These are phyloP conservation scores for Nothobranchius kuhntae DNA, from an alignment of 2,113 vertebrate genomes.

Conservation along the genomic window DNA sequence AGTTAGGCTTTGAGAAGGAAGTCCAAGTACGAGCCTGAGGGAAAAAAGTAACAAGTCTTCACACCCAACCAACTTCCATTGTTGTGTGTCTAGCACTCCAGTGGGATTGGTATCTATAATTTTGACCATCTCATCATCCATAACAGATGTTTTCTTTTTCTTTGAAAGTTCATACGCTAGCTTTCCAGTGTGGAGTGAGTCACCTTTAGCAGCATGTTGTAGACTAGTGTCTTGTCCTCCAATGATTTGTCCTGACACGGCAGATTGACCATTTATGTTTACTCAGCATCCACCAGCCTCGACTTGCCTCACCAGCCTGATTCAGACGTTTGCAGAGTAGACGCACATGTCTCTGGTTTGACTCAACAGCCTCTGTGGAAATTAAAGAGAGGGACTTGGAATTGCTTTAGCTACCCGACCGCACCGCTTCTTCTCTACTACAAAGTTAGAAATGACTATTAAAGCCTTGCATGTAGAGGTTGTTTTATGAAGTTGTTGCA, in stretches of 20 bases:
- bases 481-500: slow-evolving; percentile 35
- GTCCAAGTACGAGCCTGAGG: neutral
- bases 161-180: slow-evolving; percentile 24
- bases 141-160: slow-evolving; percentile 58
- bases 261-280: slow-evolving; percentile 53
- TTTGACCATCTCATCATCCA: slow-evolving; percentile 31
- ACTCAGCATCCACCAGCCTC: slow-evolving; percentile 39
- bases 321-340: slow-evolving; percentile 26
- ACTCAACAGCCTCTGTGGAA: slow-evolving; percentile 39
- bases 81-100: neutral
- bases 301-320: slow-evolving; percentile 48
- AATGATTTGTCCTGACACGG: slow-evolving; percentile 37
- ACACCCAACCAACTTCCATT: neutral
- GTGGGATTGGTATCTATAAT: slow-evolving; percentile 4
- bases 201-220: slow-evolving; percentile 36
- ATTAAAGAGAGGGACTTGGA: slow-evolving; percentile 48
- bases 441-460: slow-evolving; percentile 2
- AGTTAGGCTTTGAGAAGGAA: neutral
- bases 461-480: slow-evolving; percentile 15
- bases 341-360: slow-evolving; percentile 46
- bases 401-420: slow-evolving; percentile 11
- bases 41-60: neutral
- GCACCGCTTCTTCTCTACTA: slow-evolving; percentile 7
- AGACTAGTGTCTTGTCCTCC: slow-evolving; percentile 31
- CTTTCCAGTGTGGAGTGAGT: slow-evolving; percentile 59